Conservation (phyloP, 2,797 vertebrate species). For the Dendrocincla tyrannina region DNA sequence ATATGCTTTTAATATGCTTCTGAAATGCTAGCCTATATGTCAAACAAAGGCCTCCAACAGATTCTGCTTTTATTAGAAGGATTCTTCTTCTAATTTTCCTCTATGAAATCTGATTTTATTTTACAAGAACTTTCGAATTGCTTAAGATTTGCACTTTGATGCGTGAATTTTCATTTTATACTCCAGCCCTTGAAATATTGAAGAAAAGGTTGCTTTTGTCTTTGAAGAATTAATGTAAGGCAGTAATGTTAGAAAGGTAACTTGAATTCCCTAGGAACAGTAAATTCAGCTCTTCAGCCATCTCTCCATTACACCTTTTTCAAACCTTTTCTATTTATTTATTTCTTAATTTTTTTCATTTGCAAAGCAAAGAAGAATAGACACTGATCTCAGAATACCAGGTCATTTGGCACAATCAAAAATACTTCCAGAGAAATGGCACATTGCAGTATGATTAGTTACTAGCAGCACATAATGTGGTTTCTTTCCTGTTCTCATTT, state of each 20-base stretch:
- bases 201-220: not conserved
- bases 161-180: not conserved
- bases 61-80: not conserved
- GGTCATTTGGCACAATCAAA: not conserved
- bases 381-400: not conserved
- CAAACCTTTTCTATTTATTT: not conserved
- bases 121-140: not conserved
- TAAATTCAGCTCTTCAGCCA: not conserved
- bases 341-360: not conserved
- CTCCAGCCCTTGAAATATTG: not conserved
- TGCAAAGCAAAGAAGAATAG: not conserved
- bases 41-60: not conserved
- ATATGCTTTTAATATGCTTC: not conserved
- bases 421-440: not conserved
- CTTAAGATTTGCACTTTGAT: not conserved
- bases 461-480: not conserved
- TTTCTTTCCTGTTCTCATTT: not conserved
- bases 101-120: not conserved
- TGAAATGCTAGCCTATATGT: not conserved
- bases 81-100: not conserved
- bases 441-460: not conserved
- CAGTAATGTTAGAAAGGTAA: not conserved
- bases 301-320: not conserved
- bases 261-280: not conserved
- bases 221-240: not conserved